Conservation (phyloP, 2,888 invertebrate species). For the Eremobia ochroleuca region DNA sequence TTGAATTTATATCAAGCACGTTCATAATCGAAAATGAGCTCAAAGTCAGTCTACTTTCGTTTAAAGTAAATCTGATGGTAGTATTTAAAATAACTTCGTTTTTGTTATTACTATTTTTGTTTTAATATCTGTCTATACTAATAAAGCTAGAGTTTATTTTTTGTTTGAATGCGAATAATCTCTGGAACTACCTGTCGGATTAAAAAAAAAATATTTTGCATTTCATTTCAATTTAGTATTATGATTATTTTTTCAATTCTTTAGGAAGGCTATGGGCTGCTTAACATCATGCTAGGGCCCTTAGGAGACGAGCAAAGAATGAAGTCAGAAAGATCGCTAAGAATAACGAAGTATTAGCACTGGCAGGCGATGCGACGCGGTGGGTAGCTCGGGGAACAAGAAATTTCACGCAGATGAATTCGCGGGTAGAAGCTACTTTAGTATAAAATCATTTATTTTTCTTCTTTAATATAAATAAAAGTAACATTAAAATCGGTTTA, state of each 20-base stretch:
- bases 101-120: background rate
- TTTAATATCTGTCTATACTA: background rate
- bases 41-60: constrained; percentile 7
- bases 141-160: background rate
- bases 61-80: background rate
- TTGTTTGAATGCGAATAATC: background rate
- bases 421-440: background rate
- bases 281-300: too few species aligned
- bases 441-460: background rate
- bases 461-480: background rate
- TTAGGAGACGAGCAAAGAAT: background rate
- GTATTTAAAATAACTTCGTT: background rate
- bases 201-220: too few species aligned
- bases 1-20: constrained; percentile 25
- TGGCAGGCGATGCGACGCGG: too few species aligned
- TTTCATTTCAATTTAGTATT: too few species aligned
- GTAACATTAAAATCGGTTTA: background rate
- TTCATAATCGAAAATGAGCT: constrained; percentile 26
- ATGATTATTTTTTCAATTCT: too few species aligned
- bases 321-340: background rate
- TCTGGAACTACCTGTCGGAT: background rate
- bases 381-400: too few species aligned
- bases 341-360: background rate
- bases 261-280: too few species aligned
- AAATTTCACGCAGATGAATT: background rate